These are phyloP conservation scores for Chlorodrepanis virens DNA, from an alignment of 2,113 vertebrate genomes.

Conservation along the genomic window DNA sequence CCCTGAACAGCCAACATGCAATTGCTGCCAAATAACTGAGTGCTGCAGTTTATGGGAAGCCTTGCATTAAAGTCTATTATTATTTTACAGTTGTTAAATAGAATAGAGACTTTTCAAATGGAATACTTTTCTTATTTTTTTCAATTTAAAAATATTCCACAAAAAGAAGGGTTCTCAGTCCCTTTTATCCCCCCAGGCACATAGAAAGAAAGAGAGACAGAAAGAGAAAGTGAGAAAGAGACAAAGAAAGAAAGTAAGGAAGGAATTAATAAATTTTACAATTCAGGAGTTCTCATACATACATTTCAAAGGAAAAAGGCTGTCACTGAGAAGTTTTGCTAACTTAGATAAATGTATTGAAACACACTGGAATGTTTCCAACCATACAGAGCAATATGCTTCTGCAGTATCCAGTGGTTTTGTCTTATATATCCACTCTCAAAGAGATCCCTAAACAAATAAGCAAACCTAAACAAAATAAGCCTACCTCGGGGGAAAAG, in stretches of 20 bases:
- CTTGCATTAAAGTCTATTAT: neutral
- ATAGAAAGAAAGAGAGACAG: neutral
- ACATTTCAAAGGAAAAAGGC: neutral
- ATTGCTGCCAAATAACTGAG: neutral
- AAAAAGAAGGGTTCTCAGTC: neutral
- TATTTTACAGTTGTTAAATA: neutral
- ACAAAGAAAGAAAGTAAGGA: neutral
- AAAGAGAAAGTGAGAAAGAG: neutral
- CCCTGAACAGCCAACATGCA: neutral
- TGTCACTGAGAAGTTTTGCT: neutral
- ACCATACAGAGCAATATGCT: neutral
- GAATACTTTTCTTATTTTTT: neutral
- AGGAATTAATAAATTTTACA: neutral
- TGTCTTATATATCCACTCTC: neutral
- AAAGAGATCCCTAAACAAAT: neutral
- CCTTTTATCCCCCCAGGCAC: neutral
- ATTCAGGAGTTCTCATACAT: neutral
- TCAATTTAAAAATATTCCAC: neutral
- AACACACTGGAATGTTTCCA: neutral
- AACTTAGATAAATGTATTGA: neutral
- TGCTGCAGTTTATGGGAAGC: neutral
- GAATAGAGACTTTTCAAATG: neutral
- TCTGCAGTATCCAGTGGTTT: neutral
- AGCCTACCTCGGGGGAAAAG: fast-evolving
- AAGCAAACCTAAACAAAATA: neutral